Evolutionary conservation across 2,113 vertebrate genomes (phyloP).

Genomic region (Seriola rivoliana): DNA sequence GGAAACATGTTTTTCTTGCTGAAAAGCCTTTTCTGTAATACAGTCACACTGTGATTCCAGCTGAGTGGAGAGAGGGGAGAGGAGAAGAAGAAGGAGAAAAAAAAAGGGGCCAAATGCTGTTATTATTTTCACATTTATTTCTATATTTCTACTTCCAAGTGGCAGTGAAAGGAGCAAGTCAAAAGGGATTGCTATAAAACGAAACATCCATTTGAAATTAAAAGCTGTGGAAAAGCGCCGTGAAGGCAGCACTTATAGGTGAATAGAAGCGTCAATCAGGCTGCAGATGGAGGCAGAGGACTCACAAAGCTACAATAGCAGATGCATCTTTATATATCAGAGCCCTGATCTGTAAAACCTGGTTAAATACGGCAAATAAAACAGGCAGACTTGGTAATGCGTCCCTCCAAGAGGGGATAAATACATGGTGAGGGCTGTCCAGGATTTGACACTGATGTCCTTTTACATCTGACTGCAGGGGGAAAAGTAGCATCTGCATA

Average conservation of each 20-base stretch:
- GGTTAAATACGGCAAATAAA: constrained; percentile 79
- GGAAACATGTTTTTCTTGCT: constrained; percentile 88
- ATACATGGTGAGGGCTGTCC: constrained; percentile 54
- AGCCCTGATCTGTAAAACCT: constrained; percentile 85
- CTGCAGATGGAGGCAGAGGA: constrained; percentile 79
- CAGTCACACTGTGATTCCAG: constrained; percentile 92
- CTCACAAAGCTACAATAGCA: constrained; percentile 64
- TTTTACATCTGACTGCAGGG: constrained; percentile 16
- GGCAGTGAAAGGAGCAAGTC: constrained; percentile 79
- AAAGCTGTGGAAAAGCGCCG: constrained; percentile 89
- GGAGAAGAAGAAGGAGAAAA: neutral
- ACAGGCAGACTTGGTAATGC: constrained; percentile 71
- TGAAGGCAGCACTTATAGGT: constrained; percentile 89
- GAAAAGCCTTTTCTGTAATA: constrained; percentile 83
- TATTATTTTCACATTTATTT: constrained; percentile 85
- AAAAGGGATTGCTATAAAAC: constrained; percentile 87
- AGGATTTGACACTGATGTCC: constrained; percentile 7
- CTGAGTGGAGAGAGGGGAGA: constrained; percentile 22
- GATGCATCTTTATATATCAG: constrained; percentile 78
- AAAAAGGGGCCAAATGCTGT: constrained; percentile 82
- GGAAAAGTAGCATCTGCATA: neutral
- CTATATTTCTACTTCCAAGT: constrained; percentile 89
- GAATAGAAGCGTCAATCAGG: constrained; percentile 90
- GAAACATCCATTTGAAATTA: constrained; percentile 90
- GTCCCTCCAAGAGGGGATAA: constrained; percentile 68